Percentiles rank a stretch among this genome's conserved stretches.
Conservation (phyloP, 1,140 invertebrate genomes). For the Caerostris darwini region DNA sequence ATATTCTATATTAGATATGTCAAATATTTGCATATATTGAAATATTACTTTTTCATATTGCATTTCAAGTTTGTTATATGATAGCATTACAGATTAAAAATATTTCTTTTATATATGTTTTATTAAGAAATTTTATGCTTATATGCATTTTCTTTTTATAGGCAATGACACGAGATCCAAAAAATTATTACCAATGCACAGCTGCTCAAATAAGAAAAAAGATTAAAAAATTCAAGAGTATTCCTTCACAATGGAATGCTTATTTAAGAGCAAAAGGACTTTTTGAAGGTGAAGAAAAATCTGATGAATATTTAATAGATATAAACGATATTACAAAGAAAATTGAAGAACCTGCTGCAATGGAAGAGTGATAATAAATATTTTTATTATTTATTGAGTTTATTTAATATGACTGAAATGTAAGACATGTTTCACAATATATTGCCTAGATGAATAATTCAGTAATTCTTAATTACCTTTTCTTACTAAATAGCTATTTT, state of each 20-base stretch:
- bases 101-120: no score
- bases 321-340: slow-evolving; percentile 45
- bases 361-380: neutral
- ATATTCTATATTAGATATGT: no score
- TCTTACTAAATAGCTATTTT: no score
- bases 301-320: slow-evolving; percentile 61
- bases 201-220: slow-evolving; percentile 92
- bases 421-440: no score
- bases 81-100: no score
- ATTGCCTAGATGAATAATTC: no score
- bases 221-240: slow-evolving; percentile 84
- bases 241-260: slow-evolving; percentile 75
- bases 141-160: slow-evolving; percentile 80
- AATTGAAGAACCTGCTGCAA: neutral
- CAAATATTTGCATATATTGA: no score
- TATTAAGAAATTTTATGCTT: slow-evolving; percentile 40
- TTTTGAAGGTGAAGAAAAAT: neutral
- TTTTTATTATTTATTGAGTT: neutral
- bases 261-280: slow-evolving; percentile 78
- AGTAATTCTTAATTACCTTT: no score
- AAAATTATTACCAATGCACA: slow-evolving; percentile 93
- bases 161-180: slow-evolving; percentile 91
- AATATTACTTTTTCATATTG: no score
- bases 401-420: neutral
- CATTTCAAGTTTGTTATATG: no score